Evolutionary conservation across 1,140 invertebrate genomes (phyloP).

Genomic region (Bombyx mandarina): DNA sequence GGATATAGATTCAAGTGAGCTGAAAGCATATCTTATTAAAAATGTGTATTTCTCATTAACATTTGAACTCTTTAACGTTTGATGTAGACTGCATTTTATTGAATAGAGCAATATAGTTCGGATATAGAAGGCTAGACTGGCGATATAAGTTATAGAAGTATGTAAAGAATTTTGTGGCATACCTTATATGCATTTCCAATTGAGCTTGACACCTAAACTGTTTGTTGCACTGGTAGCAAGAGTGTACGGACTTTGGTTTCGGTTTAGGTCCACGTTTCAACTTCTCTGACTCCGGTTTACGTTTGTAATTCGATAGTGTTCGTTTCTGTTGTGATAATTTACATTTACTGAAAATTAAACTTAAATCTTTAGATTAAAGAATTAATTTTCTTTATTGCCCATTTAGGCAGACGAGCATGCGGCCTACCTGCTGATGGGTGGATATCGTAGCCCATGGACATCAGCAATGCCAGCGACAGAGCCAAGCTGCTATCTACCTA

Average conservation of each 20-base stretch:
- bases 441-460: too few species aligned
- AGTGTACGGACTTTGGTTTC: conserved; percentile 69
- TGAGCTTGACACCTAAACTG: conserved; percentile 74
- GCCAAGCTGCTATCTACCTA: too few species aligned
- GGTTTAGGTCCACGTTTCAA: conserved; percentile 73
- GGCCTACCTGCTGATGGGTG: too few species aligned
- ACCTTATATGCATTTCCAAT: conserved; percentile 72
- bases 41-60: too few species aligned
- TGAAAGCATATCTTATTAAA: too few species aligned
- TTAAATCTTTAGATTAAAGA: background rate
- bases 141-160: too few species aligned
- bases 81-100: background rate
- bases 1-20: too few species aligned
- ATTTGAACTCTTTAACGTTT: background rate
- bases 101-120: background rate
- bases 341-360: conserved; percentile 43
- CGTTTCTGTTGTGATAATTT: conserved; percentile 34
- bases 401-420: too few species aligned
- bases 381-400: too few species aligned
- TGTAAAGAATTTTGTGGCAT: background rate
- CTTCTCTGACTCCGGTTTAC: conserved; percentile 71
- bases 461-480: too few species aligned
- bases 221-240: conserved; percentile 73
- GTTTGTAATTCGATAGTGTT: conserved; percentile 61
- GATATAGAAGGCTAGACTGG: too few species aligned